Evolutionary conservation across 30 jellyfish, hydroid and myxozoan genomes (phyloP), one percentile per base, ranked within the genome.

Genomic region (Cassiopea andromeda): DNA sequence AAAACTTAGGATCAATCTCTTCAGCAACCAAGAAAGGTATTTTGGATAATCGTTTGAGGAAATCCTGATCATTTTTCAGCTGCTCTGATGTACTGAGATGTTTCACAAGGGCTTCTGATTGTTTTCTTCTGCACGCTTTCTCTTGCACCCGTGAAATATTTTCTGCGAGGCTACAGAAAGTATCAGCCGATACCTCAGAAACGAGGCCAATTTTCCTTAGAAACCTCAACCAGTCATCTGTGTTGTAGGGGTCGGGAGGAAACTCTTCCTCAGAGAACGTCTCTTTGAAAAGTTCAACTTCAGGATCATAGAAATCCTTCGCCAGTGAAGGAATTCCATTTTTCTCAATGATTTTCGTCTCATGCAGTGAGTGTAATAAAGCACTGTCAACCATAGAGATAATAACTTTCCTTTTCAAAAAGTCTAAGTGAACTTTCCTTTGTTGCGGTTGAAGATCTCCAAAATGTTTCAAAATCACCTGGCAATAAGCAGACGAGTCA

Each of bases 221-320:
- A 72, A 93, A 93, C 2, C 15, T 45, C 58, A 75, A 74, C 98
- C 98, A 92, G 6, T 71, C 69, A 60, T 74, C 48, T 6, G 18
- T 83, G 44, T 78, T 47, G 79, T 17, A 78, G 15, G 78, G 72
- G 1, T 44, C 88, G 16, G 92, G 84, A 81, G 98, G 98, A 61
- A 93, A 93, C 1, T 68, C 88, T 3, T 47, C 17, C 9, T 81
- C 92, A 7, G 70, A 44, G 0, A 82, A 58, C 84, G 87, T 88
- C 48, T 38, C 45, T 2, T 64, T 68, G 67, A 92, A 92, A 2
- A 92, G 38, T 7, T 73, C 75, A 38, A 77, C 82, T 50, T 83
- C 78, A 3, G 98, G 93, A 68, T 92, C 98, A 66, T 1, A 92
- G 68, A 92, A 82, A 2, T 66, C 87, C 12, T 69, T 68, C n/a